Evolutionary conservation across 1,140 invertebrate genomes (phyloP).

Genomic region (Aphelenchoides fujianensis): DNA sequence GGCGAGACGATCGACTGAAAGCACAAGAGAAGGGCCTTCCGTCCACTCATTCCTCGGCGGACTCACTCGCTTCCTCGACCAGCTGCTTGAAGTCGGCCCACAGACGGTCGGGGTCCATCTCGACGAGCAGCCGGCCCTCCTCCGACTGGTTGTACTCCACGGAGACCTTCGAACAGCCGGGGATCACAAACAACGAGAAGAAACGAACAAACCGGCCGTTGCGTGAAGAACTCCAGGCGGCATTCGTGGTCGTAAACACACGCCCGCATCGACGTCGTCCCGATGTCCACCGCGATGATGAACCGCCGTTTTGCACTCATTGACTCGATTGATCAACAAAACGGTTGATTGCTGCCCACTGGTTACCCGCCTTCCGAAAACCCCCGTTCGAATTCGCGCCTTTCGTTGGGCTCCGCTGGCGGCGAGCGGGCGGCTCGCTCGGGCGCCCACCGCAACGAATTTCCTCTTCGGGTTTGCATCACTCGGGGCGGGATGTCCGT

Average conservation of each 20-base stretch:
- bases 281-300: constrained; percentile 31
- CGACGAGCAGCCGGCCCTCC: constrained; percentile 65
- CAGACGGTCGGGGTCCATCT: constrained; percentile 81
- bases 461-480: too few species aligned
- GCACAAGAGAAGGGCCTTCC: not conserved
- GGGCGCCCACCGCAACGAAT: too few species aligned
- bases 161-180: not conserved
- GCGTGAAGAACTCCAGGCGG: not conserved
- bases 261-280: constrained; percentile 32
- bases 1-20: constrained; percentile 27
- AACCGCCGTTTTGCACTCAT: constrained; percentile 4
- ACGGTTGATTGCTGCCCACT: too few species aligned
- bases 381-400: not conserved
- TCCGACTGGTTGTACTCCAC: constrained; percentile 7
- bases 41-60: constrained; percentile 65
- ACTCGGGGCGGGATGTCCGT: too few species aligned
- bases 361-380: too few species aligned
- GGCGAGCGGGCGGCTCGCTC: too few species aligned
- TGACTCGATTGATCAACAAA: constrained; percentile 6
- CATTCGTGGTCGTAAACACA: constrained; percentile 26
- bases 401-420: not conserved
- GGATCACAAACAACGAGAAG: not conserved
- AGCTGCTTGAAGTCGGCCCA: constrained; percentile 74
- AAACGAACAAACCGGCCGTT: not conserved
- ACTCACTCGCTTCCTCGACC: constrained; percentile 69